Evolutionary conservation across 2,113 vertebrate genomes (phyloP).

Genomic region (Urocolius indicus): DNA sequence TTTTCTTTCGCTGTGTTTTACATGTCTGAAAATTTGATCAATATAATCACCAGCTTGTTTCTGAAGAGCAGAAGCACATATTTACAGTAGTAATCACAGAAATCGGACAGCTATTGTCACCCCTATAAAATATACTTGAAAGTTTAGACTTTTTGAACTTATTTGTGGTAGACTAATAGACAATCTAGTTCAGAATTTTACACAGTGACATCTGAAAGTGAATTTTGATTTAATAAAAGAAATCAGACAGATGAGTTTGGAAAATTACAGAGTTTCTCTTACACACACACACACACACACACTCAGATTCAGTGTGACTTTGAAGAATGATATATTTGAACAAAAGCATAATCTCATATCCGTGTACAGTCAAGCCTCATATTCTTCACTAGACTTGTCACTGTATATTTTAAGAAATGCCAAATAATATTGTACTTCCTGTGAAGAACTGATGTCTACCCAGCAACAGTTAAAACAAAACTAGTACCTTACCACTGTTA

Average conservation of each 20-base stretch:
- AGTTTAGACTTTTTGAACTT: not conserved
- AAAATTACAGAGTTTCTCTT: not conserved
- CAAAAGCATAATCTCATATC: not conserved
- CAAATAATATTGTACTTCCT: slow-evolving; percentile 44
- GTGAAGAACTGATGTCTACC: not conserved
- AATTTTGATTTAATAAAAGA: not conserved
- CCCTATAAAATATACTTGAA: not conserved
- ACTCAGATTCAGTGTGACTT: not conserved
- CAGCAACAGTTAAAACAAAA: slow-evolving; percentile 17
- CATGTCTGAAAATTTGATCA: not conserved
- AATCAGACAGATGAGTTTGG: not conserved
- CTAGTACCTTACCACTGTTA: not conserved
- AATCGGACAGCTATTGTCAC: not conserved
- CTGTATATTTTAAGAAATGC: slow-evolving; percentile 22
- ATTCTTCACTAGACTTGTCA: not conserved
- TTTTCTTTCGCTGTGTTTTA: not conserved
- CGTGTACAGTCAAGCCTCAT: not conserved
- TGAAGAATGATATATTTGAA: not conserved
- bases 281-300: too few species aligned
- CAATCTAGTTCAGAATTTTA: not conserved
- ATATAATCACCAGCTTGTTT: not conserved
- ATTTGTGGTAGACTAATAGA: not conserved
- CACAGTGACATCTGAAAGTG: not conserved
- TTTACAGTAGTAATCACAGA: not conserved
- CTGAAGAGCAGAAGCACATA: not conserved